These are phyloP conservation scores for Varecia variegata DNA, from an alignment of 2,797 vertebrate genomes.

Conservation along the genomic window DNA sequence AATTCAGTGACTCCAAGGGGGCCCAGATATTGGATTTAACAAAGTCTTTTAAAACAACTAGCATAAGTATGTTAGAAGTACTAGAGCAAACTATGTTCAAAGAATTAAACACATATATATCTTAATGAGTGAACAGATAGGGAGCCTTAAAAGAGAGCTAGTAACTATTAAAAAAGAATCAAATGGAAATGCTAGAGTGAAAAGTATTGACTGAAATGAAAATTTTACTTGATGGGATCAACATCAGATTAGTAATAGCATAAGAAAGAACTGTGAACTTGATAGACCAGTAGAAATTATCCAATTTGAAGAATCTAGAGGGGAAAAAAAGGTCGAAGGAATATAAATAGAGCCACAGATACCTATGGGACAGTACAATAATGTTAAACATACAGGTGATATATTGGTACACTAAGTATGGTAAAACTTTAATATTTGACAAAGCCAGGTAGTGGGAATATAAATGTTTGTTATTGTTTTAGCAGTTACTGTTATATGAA, in stretches of 20 bases:
- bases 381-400: background rate
- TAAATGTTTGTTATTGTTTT: background rate
- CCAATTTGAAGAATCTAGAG: background rate
- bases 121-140: background rate
- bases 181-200: background rate
- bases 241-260: background rate
- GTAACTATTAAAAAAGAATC: background rate
- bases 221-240: too few relatives aligned
- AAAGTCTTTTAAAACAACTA: background rate
- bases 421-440: background rate
- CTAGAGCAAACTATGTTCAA: background rate
- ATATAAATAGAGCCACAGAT: background rate
- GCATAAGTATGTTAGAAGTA: background rate
- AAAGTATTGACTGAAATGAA: background rate
- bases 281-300: background rate
- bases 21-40: background rate
- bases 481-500: background rate
- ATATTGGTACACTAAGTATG: background rate
- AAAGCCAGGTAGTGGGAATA: background rate
- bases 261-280: background rate
- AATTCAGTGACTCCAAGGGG: background rate
- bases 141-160: background rate
- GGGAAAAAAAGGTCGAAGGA: background rate
- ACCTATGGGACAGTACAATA: background rate
- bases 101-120: background rate